Conservation (phyloP, 1,140 invertebrate genomes). For the Drosophila takahashii region DNA sequence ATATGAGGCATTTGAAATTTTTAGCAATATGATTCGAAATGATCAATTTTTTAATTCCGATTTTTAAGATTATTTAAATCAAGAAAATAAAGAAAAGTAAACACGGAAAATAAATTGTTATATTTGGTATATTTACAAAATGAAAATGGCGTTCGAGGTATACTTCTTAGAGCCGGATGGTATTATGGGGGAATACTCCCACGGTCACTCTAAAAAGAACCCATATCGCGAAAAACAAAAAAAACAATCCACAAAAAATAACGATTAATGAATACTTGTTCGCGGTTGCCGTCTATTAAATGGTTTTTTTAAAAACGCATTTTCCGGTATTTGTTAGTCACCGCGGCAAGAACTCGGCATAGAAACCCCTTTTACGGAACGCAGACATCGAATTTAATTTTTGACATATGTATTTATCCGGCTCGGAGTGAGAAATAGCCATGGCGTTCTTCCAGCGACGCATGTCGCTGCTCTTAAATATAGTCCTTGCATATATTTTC, state of each 20-base stretch:
- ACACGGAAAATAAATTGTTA: too few species aligned
- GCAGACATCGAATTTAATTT: conserved; percentile 36
- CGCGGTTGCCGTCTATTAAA: conserved; percentile 35
- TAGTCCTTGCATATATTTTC: conserved; percentile 30
- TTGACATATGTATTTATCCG: conserved; percentile 48
- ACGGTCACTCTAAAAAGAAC: conserved; percentile 10
- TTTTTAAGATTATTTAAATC: too few species aligned
- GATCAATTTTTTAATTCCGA: too few species aligned
- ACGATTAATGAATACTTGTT: conserved; percentile 40
- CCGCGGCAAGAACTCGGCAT: not conserved
- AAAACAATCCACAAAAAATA: conserved; percentile 30
- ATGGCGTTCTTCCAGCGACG: conserved; percentile 45
- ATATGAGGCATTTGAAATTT: too few species aligned
- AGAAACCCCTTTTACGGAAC: conserved; percentile 17
- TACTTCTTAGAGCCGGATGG: too few species aligned
- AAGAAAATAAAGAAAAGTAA: too few species aligned
- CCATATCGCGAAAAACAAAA: conserved; percentile 23
- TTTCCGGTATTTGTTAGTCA: conserved; percentile 14
- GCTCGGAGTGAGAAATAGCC: conserved; percentile 48
- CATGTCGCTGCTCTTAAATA: conserved; percentile 47
- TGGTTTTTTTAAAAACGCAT: conserved; percentile 17
- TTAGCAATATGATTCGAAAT: too few species aligned
- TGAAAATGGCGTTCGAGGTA: too few species aligned
- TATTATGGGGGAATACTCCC: not conserved
- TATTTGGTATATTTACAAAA: too few species aligned